Evolutionary conservation across 2,888 invertebrate species (phyloP).

Genomic region (Erebia ligea): DNA sequence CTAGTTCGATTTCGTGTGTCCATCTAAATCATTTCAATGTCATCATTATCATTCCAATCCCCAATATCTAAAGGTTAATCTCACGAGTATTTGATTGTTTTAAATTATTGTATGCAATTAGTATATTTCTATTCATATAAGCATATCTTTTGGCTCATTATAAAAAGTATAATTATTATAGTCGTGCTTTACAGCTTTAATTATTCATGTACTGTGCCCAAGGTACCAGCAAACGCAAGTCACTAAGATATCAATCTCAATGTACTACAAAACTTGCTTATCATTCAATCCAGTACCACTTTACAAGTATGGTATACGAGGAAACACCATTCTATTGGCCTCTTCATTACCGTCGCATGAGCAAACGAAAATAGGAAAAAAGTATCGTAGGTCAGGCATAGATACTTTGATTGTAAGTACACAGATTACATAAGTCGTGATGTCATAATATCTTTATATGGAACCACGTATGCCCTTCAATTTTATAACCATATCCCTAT

Average conservation of each 20-base stretch:
- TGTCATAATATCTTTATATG: background rate
- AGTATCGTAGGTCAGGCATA: constrained; percentile 9
- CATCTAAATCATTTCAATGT: no score
- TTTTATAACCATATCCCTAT: no score
- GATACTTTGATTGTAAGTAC: background rate
- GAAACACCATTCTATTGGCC: background rate
- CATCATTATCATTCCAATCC: no score
- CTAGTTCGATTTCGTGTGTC: no score
- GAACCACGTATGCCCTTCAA: background rate
- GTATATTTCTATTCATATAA: no score
- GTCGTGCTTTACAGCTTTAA: no score
- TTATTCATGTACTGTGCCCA: background rate
- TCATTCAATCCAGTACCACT: constrained; percentile 5
- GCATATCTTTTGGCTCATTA: no score
- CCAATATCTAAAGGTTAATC: no score
- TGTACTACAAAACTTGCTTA: background rate
- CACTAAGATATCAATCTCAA: constrained; percentile 10
- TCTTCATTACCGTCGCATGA: no score
- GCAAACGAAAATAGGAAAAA: background rate
- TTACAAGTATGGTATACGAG: background rate
- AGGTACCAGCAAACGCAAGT: constrained; percentile 6
- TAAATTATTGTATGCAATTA: no score
- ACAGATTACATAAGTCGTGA: background rate
- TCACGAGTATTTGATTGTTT: no score
- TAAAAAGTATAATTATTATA: no score